A percentile compares a stretch with the other conserved stretches of the same genome.
phyloP scores from a whole-genome alignment of 2,888 invertebrate species.

The Steinernema hermaphroditum region DNA sequence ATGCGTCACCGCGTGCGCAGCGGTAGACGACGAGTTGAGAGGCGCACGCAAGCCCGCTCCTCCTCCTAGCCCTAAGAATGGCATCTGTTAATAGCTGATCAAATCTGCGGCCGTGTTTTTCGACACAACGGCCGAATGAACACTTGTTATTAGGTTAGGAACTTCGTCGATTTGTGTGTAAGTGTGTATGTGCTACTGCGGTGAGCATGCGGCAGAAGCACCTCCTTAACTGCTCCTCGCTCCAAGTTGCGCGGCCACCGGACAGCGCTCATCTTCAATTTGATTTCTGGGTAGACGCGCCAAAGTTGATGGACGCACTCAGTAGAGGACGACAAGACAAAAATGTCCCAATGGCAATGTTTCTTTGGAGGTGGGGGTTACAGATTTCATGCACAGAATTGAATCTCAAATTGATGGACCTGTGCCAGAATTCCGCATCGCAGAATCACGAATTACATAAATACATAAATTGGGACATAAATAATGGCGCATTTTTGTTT shows the following conservation, averaged over 20 bases:
- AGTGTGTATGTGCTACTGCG: neutral
- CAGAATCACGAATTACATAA: no score
- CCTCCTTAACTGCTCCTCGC: neutral
- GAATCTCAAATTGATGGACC: no score
- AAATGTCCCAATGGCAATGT: no score
- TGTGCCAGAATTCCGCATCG: no score
- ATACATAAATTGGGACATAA: no score
- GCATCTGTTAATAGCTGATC: slow-evolving; percentile 31
- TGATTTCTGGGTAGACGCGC: neutral
- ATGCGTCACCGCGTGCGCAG: slow-evolving; percentile 18
- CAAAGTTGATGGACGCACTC: no score
- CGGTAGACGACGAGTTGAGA: slow-evolving; percentile 21
- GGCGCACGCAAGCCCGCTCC: slow-evolving; percentile 8
- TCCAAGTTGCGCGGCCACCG: no score
- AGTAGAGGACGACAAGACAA: no score
- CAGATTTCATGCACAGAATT: no score
- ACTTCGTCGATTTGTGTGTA: slow-evolving; percentile 28
- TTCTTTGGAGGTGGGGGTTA: no score
- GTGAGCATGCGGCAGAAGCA: neutral
- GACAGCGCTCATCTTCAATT: no score
- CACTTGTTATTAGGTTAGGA: slow-evolving; percentile 15
- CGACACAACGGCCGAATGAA: slow-evolving; percentile 29
- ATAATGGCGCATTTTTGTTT: no score
- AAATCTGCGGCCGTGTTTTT: slow-evolving; percentile 29
- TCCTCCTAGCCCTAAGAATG: slow-evolving; percentile 22